A percentile compares a stretch with the other conserved stretches of the same genome.
phyloP scores from a whole-genome alignment of 2,113 vertebrate species.

The Pristiophorus japonicus region DNA sequence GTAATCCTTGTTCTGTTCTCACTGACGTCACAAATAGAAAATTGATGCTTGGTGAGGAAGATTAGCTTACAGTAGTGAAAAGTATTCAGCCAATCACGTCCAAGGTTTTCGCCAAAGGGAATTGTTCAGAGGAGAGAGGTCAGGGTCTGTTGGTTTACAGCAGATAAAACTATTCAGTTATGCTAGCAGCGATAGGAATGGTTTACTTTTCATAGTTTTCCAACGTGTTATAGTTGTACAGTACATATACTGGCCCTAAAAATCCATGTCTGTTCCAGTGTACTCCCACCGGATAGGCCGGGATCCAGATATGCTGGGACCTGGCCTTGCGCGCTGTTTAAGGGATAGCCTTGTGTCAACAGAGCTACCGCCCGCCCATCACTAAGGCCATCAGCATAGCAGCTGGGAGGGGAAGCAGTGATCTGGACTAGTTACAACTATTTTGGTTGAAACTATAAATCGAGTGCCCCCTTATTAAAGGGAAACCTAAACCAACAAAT shows the following conservation, averaged over 20 bases:
- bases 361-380: not conserved
- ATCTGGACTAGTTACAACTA: too few species aligned
- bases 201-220: not conserved
- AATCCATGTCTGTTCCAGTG: too few species aligned
- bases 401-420: not conserved
- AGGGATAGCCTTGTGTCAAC: not conserved
- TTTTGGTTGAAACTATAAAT: too few species aligned
- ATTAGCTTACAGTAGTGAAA: not conserved
- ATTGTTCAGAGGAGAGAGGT: slow-evolving; percentile 8
- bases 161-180: not conserved
- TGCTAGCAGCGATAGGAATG: not conserved
- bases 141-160: not conserved
- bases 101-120: not conserved
- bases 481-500: too few species aligned
- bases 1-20: slow-evolving; percentile 6
- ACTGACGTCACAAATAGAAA: not conserved
- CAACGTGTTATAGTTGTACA: not conserved
- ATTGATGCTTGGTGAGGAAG: not conserved
- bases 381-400: not conserved
- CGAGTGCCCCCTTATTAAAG: too few species aligned
- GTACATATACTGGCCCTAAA: not conserved
- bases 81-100: not conserved
- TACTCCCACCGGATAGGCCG: too few species aligned
- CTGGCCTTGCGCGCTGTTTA: not conserved
- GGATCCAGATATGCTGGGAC: too few species aligned